Conservation (phyloP, 1,140 invertebrate genomes). For the Homalodisca vitripennis region DNA sequence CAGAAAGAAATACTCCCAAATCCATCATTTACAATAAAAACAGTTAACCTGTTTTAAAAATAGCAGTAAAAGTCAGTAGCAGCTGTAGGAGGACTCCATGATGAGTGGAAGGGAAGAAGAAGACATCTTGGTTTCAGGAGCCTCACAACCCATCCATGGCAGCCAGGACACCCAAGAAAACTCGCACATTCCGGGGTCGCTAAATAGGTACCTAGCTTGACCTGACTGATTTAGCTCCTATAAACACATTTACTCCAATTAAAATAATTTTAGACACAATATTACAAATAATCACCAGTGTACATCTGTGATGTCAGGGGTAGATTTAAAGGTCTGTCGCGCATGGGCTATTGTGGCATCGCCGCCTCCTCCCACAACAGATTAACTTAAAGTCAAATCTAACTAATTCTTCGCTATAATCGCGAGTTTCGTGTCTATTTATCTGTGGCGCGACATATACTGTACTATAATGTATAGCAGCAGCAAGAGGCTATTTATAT, state of each 20-base stretch:
- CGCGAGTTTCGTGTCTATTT: no score
- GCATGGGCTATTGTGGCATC: neutral
- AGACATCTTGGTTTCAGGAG: neutral
- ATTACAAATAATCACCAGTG: neutral
- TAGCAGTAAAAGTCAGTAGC: no score
- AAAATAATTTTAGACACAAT: neutral
- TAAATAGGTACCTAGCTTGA: neutral
- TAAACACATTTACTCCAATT: neutral
- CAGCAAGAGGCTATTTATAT: no score
- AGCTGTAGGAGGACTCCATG: slow-evolving; percentile 20
- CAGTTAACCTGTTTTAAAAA: no score
- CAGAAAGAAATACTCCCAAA: no score
- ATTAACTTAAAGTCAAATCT: neutral
- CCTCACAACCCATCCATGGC: slow-evolving; percentile 13
- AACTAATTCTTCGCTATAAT: neutral
- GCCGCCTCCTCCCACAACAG: neutral
- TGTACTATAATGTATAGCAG: no score
- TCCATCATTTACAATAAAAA: no score
- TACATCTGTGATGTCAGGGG: neutral
- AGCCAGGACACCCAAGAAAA: slow-evolving; percentile 19
- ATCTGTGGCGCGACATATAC: no score
- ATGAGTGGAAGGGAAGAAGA: neutral
- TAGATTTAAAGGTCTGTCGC: neutral
- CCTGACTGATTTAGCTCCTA: slow-evolving; percentile 4
- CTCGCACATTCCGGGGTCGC: slow-evolving; percentile 10